Base-by-base conservation (phyloP, 1,140 invertebrate genomes). In the Protaetia brevitarsis region DNA sequence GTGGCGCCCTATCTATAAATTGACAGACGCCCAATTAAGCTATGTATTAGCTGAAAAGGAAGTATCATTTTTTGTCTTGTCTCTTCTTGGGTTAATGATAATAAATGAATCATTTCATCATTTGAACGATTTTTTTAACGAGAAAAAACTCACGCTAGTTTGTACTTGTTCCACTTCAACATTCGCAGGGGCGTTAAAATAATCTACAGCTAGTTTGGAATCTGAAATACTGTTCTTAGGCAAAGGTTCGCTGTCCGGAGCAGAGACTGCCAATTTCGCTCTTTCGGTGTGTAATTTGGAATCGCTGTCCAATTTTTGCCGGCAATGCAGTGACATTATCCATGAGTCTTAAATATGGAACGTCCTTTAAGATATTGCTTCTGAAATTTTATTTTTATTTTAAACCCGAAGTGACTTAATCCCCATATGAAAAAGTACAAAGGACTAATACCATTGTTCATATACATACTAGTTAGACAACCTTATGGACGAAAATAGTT, bases 291-390 rank as follows among this genome's bases (percentile, higher is more conserved):
- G 84, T 8, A 89, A 77, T 80, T 90, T 90, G 0, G 90, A 91
- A 72, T 93, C 90, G 19, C 90, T 92, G 69, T 92, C 91, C 11
- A 90, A 82, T 78, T 91, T n/a, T 90, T 4, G 84, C 82, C 0
- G 84, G 82, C 30, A 85, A 70, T 30, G 80, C 79, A 5, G 41
- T 19, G 11, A 51, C 41, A 79, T 81, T 77, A 70, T 93, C 90
- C 0, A 93, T 82, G 19, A 93, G 78, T 28, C 90, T 84, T 13
- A 90, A 86, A 77, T 93, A 93, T 0, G 90, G 90, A 5, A 93
- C 90, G 73, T 93, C 90, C 68, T 81, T 81, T n/a, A 74, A 71
- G 64, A 77, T 76, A 1, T 76, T 72, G 21, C 78, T 79, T 13
- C 82, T 82, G 62, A 27, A 76, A 67, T 60, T 63, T 10, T 30